phyloP scores from a whole-genome alignment of 2,113 vertebrate genomes.

The Ondatra zibethicus region DNA sequence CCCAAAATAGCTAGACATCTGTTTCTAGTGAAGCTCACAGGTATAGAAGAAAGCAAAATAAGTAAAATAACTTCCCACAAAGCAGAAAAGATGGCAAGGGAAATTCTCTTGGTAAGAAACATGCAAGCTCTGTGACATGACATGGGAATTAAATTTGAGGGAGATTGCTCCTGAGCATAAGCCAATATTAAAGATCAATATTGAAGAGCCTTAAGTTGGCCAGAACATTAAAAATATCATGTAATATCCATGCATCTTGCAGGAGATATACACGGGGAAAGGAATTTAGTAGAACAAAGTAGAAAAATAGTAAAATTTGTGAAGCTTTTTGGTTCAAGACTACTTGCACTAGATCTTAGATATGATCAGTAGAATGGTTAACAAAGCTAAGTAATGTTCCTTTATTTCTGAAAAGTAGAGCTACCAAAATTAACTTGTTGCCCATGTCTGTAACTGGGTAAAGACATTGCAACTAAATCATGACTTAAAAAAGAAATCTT shows the following conservation, averaged over 20 bases:
- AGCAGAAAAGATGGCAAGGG: background rate
- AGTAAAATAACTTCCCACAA: slow-evolving; percentile 12
- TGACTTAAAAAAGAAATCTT: background rate
- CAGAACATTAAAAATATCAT: background rate
- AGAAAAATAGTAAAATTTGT: background rate
- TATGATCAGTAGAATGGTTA: background rate
- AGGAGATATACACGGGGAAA: background rate
- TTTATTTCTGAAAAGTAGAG: background rate
- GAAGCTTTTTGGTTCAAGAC: background rate
- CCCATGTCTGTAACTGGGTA: background rate
- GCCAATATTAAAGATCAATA: background rate
- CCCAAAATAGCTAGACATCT: slow-evolving; percentile 60
- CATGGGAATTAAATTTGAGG: background rate
- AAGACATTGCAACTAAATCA: background rate
- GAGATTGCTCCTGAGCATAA: background rate
- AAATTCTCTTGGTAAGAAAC: background rate
- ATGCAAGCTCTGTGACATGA: background rate
- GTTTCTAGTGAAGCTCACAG: slow-evolving; percentile 41
- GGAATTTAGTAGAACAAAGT: background rate
- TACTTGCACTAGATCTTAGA: background rate
- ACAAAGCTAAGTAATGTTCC: background rate
- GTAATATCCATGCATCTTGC: background rate
- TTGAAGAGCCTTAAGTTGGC: background rate
- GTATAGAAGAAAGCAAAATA: slow-evolving; percentile 50
- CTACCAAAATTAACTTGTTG: background rate